Base-by-base conservation (phyloP, 2,888 invertebrate genomes). In the Catocala nupta region DNA sequence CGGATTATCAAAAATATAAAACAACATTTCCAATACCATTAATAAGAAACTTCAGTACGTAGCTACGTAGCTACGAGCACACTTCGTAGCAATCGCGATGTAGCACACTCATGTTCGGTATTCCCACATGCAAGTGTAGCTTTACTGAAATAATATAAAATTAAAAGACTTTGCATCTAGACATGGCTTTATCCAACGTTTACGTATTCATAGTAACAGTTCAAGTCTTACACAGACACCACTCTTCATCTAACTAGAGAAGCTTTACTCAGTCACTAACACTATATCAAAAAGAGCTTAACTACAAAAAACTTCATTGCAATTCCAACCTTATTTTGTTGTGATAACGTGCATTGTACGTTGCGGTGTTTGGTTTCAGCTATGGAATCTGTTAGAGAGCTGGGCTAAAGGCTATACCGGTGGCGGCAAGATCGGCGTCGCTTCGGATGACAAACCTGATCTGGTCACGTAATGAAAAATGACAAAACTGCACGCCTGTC, bases 391-490 rank as follows among this genome's bases (percentile, higher is more conserved):
- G 59, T 7, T 25, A 0, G 11, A 34, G 61, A 47, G 52, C 57
- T 78, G 75, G 36, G 81, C 75, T 86, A 87, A 87, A 87, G 84
- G 84, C 80, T 86, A 82, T 83, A 82, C 81, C 77, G 74, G 80
- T 78, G 81, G 71, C 73, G 79, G 77, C 36, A 73, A 80, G 84
- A 88, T 88, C 83, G 86, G 81, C 81, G 84, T 78, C 84, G 83
- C 81, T 86, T 80, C 81, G 84, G 84, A 87, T 93, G 92, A 94
- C 91, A 89, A 91, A 92, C 93, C 92, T 95, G 95, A 95, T 95
- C 95, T 95, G 91, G 90, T 95, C 95, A 96, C 95, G 95, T 95
- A 95, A 95, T 95, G 95, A 95, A 95, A 95, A 95, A 95, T 95
- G 95, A 95, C 95, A 94, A 90, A 91, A 91, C 88, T 88, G 87